Conservation (phyloP, 2,797 vertebrate genomes). For the Loriculus beryllinus region DNA sequence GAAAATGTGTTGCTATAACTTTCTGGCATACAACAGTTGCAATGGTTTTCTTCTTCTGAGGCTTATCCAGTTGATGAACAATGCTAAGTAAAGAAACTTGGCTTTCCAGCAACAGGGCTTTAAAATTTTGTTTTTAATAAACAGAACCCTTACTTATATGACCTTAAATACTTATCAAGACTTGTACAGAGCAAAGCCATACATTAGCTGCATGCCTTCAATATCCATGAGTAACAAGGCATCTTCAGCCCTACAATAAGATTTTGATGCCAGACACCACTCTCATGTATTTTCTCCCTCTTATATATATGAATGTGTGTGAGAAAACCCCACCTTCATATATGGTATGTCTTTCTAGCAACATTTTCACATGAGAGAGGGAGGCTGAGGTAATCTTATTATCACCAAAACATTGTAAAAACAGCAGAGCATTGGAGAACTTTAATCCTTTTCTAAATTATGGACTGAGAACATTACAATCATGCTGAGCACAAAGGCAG, state of each 20-base stretch:
- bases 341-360: constrained; percentile 6
- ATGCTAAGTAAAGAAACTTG: background rate
- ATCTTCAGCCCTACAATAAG: constrained; percentile 4
- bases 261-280: background rate
- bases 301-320: constrained; percentile 37
- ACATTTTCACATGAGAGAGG: constrained; percentile 45
- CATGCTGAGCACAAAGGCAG: constrained; percentile 74
- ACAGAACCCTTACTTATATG: background rate
- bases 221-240: constrained; percentile 6
- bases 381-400: constrained; percentile 62
- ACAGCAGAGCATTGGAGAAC: constrained; percentile 47
- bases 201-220: background rate
- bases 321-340: constrained; percentile 58
- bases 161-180: background rate
- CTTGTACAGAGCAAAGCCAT: background rate
- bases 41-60: background rate
- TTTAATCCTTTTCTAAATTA: constrained; percentile 79
- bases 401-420: constrained; percentile 58
- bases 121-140: background rate
- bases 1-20: background rate
- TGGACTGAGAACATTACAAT: constrained; percentile 78
- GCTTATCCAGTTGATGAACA: background rate
- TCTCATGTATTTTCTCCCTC: constrained; percentile 16
- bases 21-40: background rate
- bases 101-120: background rate